Evolutionary conservation across 2,797 vertebrate genomes (phyloP), one percentile per base, ranked within the genome.

Genomic region (Sebastes steindachneri): DNA sequence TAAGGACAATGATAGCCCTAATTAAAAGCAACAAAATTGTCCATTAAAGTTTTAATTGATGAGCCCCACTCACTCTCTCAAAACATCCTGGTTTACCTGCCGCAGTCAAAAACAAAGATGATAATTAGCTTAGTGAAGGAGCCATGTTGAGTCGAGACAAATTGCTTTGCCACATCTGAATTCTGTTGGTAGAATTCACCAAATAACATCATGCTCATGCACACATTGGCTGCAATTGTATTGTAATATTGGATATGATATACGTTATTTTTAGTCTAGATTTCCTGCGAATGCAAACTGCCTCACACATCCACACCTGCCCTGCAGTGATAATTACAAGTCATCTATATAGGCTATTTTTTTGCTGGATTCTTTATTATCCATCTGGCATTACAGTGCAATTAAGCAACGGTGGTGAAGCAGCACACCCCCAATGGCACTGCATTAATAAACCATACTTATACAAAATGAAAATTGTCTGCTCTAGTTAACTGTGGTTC

Each of bases 61-160:
- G 63, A 79, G 53, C 33, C 53, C 71, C 60, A 33, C 7, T 82
- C 60, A 54, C 19, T 68, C 33, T 65, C 33, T 76, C 6, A 31
- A 75, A 79, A 76, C 51, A 51, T 66, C 28, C 59, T 35, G 37
- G 31, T 88, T 80, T 74, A 89, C 77, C 82, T 85, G 59, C 68
- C 3, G n/a, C 45, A 68, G 65, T 82, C 65, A 70, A 45, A 45
- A 80, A 48, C n/a, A 70, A 69, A 35, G 60, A 84, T 51, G 54
- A 60, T 83, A 84, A 88, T 90, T 80, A 80, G 71, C 64, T 78
- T 31, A 55, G 71, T 63, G 76, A 69, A 72, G 75, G 78, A 48
- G 57, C 37, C 4, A 21, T 21, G 51, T 53, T 21, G n/a, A 53
- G 51, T 21, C 7, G 17, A 48, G 45, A 48, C 45, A 48, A 19